Percentiles rank a stretch among this genome's conserved stretches.
These are phyloP conservation scores for Lethrus apterus DNA, from an alignment of 1,140 invertebrate genomes.

Conservation along the genomic window DNA sequence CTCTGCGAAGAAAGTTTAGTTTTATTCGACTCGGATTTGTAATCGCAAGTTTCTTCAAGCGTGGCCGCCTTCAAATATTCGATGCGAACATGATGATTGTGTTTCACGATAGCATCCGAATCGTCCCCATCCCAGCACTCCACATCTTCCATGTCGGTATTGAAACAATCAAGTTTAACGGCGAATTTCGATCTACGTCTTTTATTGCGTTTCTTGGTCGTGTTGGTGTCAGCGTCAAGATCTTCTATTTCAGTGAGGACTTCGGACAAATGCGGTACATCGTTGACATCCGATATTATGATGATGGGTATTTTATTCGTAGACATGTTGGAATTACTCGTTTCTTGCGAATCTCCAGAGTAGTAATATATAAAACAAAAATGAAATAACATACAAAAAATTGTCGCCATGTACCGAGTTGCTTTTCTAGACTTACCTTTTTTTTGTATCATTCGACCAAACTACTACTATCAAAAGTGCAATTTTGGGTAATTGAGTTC, in stretches of 20 bases:
- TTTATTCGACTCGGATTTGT: too few relatives aligned
- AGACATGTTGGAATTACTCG: too few relatives aligned
- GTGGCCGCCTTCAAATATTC: too few relatives aligned
- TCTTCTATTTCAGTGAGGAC: constrained; percentile 44
- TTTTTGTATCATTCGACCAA: background rate
- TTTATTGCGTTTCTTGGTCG: constrained; percentile 1
- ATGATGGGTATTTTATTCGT: constrained; percentile 45
- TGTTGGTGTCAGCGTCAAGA: constrained; percentile 37
- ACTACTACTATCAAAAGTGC: constrained; percentile 2
- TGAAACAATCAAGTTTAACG: constrained; percentile 25
- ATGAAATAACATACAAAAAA: constrained; percentile 8
- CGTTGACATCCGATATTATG: constrained; percentile 42
- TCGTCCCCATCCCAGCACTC: constrained; percentile 44
- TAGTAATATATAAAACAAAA: constrained; percentile 6
- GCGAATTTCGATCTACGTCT: constrained; percentile 24
- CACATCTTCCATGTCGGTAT: constrained; percentile 50
- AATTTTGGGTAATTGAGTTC: too few relatives aligned
- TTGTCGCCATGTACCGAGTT: constrained; percentile 3
- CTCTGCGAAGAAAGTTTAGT: too few relatives aligned
- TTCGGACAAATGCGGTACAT: constrained; percentile 35
- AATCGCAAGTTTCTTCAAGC: too few relatives aligned
- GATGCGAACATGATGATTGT: too few relatives aligned
- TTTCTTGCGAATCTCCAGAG: too few relatives aligned
- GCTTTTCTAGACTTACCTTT: too few relatives aligned
- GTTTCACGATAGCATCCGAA: background rate